A percentile compares a stretch with the other conserved stretches of the same genome.
Evolutionary conservation across 2,113 vertebrate species (phyloP).

Genomic region (Caretta caretta): DNA sequence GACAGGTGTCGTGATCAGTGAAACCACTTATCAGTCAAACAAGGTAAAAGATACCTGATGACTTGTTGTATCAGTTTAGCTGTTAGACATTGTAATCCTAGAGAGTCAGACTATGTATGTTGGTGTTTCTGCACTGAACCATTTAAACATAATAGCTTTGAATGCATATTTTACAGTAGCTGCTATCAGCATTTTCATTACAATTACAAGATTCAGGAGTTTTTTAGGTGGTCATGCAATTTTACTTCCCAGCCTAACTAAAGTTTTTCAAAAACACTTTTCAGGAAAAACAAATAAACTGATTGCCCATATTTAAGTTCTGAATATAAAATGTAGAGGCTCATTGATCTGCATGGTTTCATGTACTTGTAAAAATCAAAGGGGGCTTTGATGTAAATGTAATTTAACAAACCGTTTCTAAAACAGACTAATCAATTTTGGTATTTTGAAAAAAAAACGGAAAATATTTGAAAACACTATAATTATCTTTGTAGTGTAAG

Average conservation of each 20-base stretch:
- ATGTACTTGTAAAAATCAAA: not conserved
- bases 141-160: not conserved
- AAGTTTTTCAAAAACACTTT: not conserved
- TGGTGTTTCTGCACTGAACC: not conserved
- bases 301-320: not conserved
- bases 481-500: not conserved
- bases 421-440: not conserved
- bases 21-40: not conserved
- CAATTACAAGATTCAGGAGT: slow-evolving; percentile 20
- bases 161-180: slow-evolving; percentile 10
- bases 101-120: not conserved
- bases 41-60: not conserved
- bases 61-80: slow-evolving; percentile 30
- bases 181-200: slow-evolving; percentile 1
- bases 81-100: slow-evolving; percentile 39
- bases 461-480: not conserved
- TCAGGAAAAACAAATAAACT: not conserved
- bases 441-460: not conserved
- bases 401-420: slow-evolving; percentile 8
- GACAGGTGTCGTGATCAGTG: not conserved
- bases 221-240: slow-evolving; percentile 48
- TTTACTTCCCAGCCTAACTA: not conserved
- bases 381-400: not conserved
- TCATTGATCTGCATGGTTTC: not conserved
- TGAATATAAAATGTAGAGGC: not conserved